Percentiles rank a stretch among this genome's conserved stretches.
Evolutionary conservation across 2,888 invertebrate species (phyloP).

Genomic region (Perizoma flavofasciatum): DNA sequence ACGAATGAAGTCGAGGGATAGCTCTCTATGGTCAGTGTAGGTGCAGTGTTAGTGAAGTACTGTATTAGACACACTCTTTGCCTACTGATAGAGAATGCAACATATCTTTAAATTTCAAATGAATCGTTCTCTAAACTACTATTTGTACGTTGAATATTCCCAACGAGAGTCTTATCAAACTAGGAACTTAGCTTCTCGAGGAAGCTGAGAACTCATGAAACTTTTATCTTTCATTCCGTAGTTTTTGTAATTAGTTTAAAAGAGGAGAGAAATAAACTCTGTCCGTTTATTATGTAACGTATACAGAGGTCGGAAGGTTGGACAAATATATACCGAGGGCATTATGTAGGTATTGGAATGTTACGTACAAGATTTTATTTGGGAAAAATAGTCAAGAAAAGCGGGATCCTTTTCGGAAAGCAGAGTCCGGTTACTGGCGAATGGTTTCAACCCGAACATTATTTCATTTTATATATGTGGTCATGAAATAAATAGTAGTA

Average conservation of each 20-base stretch:
- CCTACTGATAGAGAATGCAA: too few relatives aligned
- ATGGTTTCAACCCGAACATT: slow-evolving; percentile 23
- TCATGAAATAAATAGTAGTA: slow-evolving; percentile 1
- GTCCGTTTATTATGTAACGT: not conserved
- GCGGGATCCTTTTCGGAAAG: slow-evolving; percentile 15
- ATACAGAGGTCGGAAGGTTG: not conserved
- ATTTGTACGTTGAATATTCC: not conserved
- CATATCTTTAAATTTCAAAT: too few relatives aligned
- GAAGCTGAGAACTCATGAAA: slow-evolving; percentile 4
- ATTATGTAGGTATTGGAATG: slow-evolving; percentile 12
- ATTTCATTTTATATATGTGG: slow-evolving; percentile 21
- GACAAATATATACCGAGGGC: slow-evolving; percentile 18
- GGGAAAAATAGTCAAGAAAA: slow-evolving; percentile 22
- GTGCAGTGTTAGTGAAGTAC: too few relatives aligned
- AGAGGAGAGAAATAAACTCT: slow-evolving; percentile 6
- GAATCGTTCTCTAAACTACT: too few relatives aligned
- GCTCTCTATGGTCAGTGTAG: too few relatives aligned
- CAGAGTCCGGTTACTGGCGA: slow-evolving; percentile 16
- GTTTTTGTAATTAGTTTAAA: slow-evolving; percentile 21
- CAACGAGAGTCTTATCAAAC: too few relatives aligned
- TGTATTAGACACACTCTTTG: too few relatives aligned
- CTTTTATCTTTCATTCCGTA: slow-evolving; percentile 14
- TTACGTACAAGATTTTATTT: slow-evolving; percentile 26
- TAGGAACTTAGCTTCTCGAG: not conserved
- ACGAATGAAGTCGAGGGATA: too few relatives aligned